Conservation (phyloP, 2,797 vertebrate species). For the Salmo trutta region DNA sequence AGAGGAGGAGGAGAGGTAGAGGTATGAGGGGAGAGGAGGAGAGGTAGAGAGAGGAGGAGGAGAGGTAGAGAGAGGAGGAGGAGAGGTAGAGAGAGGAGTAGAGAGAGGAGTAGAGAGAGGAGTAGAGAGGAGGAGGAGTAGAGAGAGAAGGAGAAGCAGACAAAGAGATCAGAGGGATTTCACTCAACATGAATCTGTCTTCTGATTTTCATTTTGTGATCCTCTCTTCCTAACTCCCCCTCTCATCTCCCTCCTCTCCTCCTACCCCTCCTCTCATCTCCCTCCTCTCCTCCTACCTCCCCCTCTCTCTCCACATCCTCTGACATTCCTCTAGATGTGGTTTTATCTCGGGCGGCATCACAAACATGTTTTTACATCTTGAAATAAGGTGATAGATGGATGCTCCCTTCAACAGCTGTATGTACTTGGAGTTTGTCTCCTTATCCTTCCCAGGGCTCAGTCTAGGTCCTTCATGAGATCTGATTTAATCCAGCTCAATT, state of each 20-base stretch:
- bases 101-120: no score
- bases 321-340: not conserved
- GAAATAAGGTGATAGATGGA: not conserved
- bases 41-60: no score
- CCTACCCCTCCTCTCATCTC: no score
- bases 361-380: constrained; percentile 13
- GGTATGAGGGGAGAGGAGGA: no score
- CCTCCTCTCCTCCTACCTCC: no score
- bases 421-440: constrained; percentile 15
- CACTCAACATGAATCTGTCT: not conserved
- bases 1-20: no score
- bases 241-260: constrained; percentile 14
- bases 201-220: not conserved
- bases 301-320: not conserved
- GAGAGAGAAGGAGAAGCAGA: no score
- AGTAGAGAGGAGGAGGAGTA: no score
- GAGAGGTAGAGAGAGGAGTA: no score
- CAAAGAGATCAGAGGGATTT: constrained; percentile 9
- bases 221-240: constrained; percentile 2
- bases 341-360: constrained; percentile 1
- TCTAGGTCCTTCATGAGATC: constrained; percentile 34
- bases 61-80: no score
- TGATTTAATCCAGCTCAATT: constrained; percentile 29
- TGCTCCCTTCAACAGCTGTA: constrained; percentile 21
- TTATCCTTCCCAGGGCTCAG: constrained; percentile 19